Conservation (phyloP, 2,888 invertebrate genomes). For the Melinaea menophilus region DNA sequence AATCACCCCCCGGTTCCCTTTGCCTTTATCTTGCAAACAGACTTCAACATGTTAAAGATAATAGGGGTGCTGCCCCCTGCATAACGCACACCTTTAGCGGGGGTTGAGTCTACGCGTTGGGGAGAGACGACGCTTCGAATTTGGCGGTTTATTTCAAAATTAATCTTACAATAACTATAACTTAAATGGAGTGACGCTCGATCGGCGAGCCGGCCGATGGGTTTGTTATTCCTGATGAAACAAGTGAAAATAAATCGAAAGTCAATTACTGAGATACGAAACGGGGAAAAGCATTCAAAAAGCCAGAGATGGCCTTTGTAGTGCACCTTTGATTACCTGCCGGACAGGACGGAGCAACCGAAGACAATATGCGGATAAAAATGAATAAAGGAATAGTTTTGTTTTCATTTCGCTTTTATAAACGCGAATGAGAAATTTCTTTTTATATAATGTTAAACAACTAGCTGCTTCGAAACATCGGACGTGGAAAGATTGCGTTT, state of each 20-base stretch:
- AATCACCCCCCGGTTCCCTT: conserved; percentile 73
- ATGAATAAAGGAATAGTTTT: conserved; percentile 46
- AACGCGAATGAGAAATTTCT: conserved; percentile 32
- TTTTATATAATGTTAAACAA: conserved; percentile 34
- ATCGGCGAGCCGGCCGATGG: background rate
- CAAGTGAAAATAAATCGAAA: conserved; percentile 60
- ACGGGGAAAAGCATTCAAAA: conserved; percentile 65
- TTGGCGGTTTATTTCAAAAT: conserved; percentile 71
- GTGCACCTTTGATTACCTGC: conserved; percentile 71
- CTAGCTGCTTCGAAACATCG: conserved; percentile 24
- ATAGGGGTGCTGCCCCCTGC: conserved; percentile 68
- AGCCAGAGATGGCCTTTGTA: conserved; percentile 66
- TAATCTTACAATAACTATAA: conserved; percentile 34
- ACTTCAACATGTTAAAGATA: conserved; percentile 77
- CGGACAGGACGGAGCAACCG: conserved; percentile 41
- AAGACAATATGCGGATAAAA: conserved; percentile 45
- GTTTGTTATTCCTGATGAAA: conserved; percentile 6
- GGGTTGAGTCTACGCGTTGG: conserved; percentile 50
- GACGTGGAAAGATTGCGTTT: conserved; percentile 27
- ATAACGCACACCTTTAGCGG: conserved; percentile 71
- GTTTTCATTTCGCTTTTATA: conserved; percentile 37
- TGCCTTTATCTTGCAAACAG: conserved; percentile 78
- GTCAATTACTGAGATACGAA: conserved; percentile 68
- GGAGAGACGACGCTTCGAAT: conserved; percentile 51
- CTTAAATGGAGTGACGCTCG: no score